phyloP scores from a whole-genome alignment of 2,888 invertebrate genomes.

The Machimus atricapillus region DNA sequence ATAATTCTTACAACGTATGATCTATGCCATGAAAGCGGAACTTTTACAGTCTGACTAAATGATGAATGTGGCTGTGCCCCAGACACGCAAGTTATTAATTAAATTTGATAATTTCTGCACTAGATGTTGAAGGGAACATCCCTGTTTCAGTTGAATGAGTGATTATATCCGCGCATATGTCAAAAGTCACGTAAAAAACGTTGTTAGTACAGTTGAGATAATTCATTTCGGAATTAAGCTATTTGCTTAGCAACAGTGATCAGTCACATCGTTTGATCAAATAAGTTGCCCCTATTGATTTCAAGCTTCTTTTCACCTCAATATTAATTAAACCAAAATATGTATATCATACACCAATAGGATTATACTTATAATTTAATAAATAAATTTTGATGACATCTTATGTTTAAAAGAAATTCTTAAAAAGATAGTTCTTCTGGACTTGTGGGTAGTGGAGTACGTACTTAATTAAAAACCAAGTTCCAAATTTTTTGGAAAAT shows the following conservation, averaged over 20 bases:
- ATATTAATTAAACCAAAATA: too few species aligned
- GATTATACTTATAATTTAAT: too few species aligned
- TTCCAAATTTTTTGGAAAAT: too few species aligned
- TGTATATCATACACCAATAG: too few species aligned
- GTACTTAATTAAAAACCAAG: too few species aligned
- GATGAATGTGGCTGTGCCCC: background rate
- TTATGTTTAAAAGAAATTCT: too few species aligned
- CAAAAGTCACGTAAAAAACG: background rate
- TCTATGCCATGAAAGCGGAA: background rate
- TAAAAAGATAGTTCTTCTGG: too few species aligned
- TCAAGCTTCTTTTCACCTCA: background rate
- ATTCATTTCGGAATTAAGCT: background rate
- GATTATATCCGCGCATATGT: background rate
- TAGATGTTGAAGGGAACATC: background rate
- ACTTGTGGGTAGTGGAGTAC: too few species aligned
- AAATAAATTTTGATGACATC: too few species aligned
- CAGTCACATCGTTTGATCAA: background rate
- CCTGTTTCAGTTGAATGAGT: background rate
- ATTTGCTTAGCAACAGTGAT: background rate
- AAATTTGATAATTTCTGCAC: background rate
- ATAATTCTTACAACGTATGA: background rate
- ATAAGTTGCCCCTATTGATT: background rate
- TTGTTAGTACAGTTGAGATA: background rate
- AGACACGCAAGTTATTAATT: constrained; percentile 13
- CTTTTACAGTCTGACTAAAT: background rate